phyloP scores from a whole-genome alignment of 2,888 invertebrate genomes.

The Lomographa bimaculata region DNA sequence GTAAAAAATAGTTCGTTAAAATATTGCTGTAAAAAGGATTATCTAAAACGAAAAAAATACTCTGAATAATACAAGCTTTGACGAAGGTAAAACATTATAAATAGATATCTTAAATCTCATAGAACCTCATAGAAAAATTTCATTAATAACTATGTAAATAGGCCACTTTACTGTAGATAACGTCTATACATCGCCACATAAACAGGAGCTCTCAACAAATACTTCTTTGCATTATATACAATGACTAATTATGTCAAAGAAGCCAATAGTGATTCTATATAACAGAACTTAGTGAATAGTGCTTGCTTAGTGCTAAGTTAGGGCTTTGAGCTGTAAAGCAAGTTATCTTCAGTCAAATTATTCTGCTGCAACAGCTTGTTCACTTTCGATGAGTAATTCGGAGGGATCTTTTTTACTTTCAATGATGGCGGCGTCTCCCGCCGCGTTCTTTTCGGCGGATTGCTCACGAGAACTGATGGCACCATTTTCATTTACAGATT shows the following conservation, averaged over 20 bases:
- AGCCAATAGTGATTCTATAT: constrained; percentile 56
- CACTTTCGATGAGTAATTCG: constrained; percentile 71
- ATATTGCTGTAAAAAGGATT: constrained; percentile 44
- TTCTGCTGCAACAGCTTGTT: constrained; percentile 65
- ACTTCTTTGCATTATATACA: constrained; percentile 73
- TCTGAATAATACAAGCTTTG: constrained; percentile 75
- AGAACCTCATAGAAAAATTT: constrained; percentile 65
- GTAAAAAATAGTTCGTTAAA: constrained; percentile 41
- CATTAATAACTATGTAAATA: constrained; percentile 64
- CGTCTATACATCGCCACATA: constrained; percentile 61
- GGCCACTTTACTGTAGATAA: constrained; percentile 67
- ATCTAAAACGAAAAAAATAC: constrained; percentile 62
- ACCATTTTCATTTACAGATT: constrained; percentile 67
- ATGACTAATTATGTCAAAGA: constrained; percentile 72
- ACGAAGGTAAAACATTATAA: constrained; percentile 61
- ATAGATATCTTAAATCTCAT: constrained; percentile 65
- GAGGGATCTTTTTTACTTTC: constrained; percentile 66
- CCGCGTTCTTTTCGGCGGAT: constrained; percentile 63
- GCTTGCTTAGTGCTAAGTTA: constrained; percentile 73
- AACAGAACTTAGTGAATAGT: constrained; percentile 70
- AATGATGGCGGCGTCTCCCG: constrained; percentile 34
- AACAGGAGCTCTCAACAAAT: constrained; percentile 64
- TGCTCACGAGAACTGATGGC: constrained; percentile 70
- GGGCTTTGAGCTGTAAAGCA: constrained; percentile 73
- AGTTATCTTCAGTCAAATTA: constrained; percentile 56